Base-by-base conservation (phyloP, 2,797 vertebrate species). In the Acanthurus tractus region DNA sequence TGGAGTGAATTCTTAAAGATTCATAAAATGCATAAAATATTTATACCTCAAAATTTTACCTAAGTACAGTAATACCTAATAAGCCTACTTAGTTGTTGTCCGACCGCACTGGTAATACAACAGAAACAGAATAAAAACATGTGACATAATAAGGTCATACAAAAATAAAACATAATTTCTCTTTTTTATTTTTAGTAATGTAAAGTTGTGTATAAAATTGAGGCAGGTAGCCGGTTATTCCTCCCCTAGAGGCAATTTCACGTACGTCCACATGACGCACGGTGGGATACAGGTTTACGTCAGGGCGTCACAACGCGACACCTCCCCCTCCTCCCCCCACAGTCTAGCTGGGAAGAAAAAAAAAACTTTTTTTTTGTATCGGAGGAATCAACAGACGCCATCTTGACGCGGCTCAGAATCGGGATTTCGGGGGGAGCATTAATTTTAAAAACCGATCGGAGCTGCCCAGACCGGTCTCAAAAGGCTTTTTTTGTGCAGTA, bases 301-400 rank as follows among this genome's bases (percentile, higher is more conserved):
- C 90, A 93, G 86, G 93, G 85, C 95, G 95, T 96, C 94, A 78
- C 49, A 56, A 86, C 84, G 75, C 91, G 84, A 86, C 89, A 18
- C 73, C 90, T 48, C 85, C 86, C 67, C 86, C 86, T 63, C 93
- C 83, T 83, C 93, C 89, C 87, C 90, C 87, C 84, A 56, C 92
- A 84, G 93, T 94, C 92, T 90, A 87, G 93, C 94, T 94, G 92
- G 91, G 91, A 95, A 95, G 91, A 94, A 95, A 95, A 95, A 94
- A 95, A 95, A 94, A 92, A 72, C 63, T 34, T 82, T 87, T 70
- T 94, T 94, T 96, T 95, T 96, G 95, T 96, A 99, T 97, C 97
- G 96, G 96, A 95, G 97, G 97, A 97, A 98, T 98, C 97, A 99
- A 98, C 97, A 98, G 97, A 97, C 97, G 97, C 97, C 97, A 98